Base-by-base conservation (phyloP, 2,888 invertebrate species). In the Thalpophila matura region DNA sequence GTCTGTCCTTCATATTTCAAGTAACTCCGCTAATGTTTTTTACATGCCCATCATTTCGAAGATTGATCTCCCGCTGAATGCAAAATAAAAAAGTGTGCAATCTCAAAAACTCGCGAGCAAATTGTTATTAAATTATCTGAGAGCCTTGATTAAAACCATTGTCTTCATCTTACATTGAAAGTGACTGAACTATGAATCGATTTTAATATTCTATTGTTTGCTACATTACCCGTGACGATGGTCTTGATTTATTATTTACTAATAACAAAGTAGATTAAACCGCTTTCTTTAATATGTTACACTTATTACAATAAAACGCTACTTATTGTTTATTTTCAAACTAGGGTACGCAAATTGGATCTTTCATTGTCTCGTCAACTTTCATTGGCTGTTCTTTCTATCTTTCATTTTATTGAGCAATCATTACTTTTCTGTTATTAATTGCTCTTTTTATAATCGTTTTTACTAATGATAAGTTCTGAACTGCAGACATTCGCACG, bases 401-500 rank as follows among this genome's bases (percentile, higher is more conserved):
- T 40, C 43, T 31, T 31, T 50, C 3, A 9, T 38, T 54, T 54
- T 54, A 20, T 16, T 40, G 24, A 53, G 26, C 22, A 33, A 37
- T 55, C 14, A 49, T 61, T 42, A 56, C 40, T 40, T 55, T 31
- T 22, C 9, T 24, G n/a, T 29, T 27, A 72, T 47, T 56, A 66
- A 74, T 72, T 40, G 35, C 35, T 56, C 20, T 45, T 57, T 46
- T 24, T 46, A 56, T 49, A 20, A 33, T 42, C 9, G 4, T 20
- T 47, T 57, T 42, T 40, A 56, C 42, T 61, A 79, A 64, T 63
- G 38, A 64, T 38, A 55, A 27, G 26, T 61, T 59, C 16, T 7
- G 14, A 38, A 31, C 56, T 47, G 31, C 74, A 69, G 69, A 65
- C 68, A 82, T 90, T 88, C 86, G 85, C 87, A 87, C 86, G 85